A percentile compares a stretch with the other conserved stretches of the same genome.
Conservation (phyloP, 2,888 invertebrate genomes). For the Calliopum simillimum region DNA sequence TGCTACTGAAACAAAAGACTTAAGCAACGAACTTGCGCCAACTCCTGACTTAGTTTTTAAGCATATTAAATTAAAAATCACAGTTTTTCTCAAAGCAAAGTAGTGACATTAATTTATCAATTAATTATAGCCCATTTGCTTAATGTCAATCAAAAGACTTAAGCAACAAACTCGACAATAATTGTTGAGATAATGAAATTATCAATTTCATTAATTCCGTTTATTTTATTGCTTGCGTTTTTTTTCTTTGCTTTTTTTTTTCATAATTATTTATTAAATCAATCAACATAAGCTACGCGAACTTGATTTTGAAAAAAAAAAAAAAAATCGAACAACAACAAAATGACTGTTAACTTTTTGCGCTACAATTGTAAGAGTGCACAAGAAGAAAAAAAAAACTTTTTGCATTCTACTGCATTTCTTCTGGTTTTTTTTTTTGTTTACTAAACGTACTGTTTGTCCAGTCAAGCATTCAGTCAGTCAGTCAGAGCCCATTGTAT, state of each 20-base stretch:
- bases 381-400: too few species aligned
- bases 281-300: background rate
- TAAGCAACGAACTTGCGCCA: conserved; percentile 12
- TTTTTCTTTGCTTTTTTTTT: too few species aligned
- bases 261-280: background rate
- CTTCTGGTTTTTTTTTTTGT: too few species aligned
- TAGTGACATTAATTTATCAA: too few species aligned
- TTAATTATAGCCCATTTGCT: background rate
- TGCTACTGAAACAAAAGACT: conserved; percentile 20
- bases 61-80: too few species aligned
- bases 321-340: background rate
- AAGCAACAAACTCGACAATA: background rate
- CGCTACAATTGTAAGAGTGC: background rate
- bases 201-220: background rate
- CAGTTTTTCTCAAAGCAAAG: too few species aligned
- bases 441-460: conserved; percentile 20
- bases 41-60: too few species aligned
- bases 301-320: conserved; percentile 29
- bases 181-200: background rate
- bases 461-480: conserved; percentile 26
- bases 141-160: background rate
- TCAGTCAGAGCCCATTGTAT: background rate
- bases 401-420: too few species aligned
- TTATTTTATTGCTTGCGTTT: background rate
- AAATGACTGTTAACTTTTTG: background rate